Evolutionary conservation across 2,797 vertebrate genomes (phyloP), one percentile per base, ranked within the genome.

Genomic region (Ambastaia sidthimunki): DNA sequence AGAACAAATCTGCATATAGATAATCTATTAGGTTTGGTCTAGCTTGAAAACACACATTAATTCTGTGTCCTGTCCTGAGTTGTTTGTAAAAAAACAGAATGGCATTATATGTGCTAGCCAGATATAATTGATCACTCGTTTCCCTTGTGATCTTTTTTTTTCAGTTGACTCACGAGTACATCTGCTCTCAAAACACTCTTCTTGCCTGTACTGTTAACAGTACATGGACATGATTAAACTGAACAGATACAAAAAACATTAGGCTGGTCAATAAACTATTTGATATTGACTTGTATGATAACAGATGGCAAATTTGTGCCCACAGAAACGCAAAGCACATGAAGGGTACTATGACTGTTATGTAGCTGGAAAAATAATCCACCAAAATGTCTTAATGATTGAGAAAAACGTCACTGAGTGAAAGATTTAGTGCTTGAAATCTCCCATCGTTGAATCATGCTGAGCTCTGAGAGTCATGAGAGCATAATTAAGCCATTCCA

Each of bases 261-360:
- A 13, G 25, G 7, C 37, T 44, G 4, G 60, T 80, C 31, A 59
- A 54, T 50, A 50, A 34, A 54, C 41, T 71, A 16, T 4, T 48
- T 80, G n/a, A 80, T 63, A 60, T 60, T 15, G 63, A 21, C 59
- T 11, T 74, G 69, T 65, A 70, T 78, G 31, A 62, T 59, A 63
- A 81, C 73, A 81, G 59, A 73, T 60, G 48, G 19, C 10, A 52
- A 66, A 59, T 73, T 80, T 84, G 73, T 44, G 41, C 41, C 41
- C 10, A 5, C 7, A 10, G 21, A 37, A 79, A 54, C 28, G 19
- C 59, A 41, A 66, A 19, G 48, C 73, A 70, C 37, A 25, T 11
- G 74, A 69, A 9, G 50, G 50, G 9, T 19, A 25, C 41, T 11
- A 18, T 34, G 55, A 34, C 4, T 2, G 28, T 44, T 44, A 44